These are phyloP conservation scores for Lasioglossum morio DNA, from an alignment of 2,888 invertebrate genomes.

Conservation along the genomic window DNA sequence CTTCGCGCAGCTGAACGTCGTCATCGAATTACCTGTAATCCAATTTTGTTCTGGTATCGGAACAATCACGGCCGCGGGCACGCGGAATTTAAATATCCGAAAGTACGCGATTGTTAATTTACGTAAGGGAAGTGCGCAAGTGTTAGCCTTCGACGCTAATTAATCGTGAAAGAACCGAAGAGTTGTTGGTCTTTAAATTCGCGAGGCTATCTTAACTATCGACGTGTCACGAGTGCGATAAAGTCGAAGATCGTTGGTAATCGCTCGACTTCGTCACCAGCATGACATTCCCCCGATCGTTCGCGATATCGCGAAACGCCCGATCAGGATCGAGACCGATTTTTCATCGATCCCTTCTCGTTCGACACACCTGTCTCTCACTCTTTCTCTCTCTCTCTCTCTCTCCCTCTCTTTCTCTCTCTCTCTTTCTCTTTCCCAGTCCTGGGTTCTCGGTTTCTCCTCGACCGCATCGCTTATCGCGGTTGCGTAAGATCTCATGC, in stretches of 20 bases:
- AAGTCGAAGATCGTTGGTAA: background rate
- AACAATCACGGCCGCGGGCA: background rate
- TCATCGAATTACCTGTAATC: background rate
- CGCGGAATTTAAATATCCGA: background rate
- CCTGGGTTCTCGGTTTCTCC: background rate
- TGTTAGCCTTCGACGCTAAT: constrained; percentile 32
- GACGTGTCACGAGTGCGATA: background rate
- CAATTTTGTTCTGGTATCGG: background rate
- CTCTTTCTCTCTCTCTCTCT: background rate
- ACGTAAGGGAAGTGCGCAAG: background rate
- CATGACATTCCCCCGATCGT: background rate
- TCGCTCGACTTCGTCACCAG: background rate
- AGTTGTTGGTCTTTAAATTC: constrained; percentile 16
- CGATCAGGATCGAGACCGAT: background rate
- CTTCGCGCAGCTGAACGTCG: background rate
- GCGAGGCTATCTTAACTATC: background rate
- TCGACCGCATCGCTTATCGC: background rate
- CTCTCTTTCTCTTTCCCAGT: no score
- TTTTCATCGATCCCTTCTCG: background rate
- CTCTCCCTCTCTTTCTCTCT: background rate
- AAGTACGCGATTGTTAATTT: constrained; percentile 18
- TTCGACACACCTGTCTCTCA: no score
- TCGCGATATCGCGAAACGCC: background rate
- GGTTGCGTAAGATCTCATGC: background rate
- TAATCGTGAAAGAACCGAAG: background rate